A percentile compares a stretch with the other conserved stretches of the same genome.
These are phyloP conservation scores for Glossophaga mutica DNA, from an alignment of 2,797 vertebrate species.

Conservation along the genomic window DNA sequence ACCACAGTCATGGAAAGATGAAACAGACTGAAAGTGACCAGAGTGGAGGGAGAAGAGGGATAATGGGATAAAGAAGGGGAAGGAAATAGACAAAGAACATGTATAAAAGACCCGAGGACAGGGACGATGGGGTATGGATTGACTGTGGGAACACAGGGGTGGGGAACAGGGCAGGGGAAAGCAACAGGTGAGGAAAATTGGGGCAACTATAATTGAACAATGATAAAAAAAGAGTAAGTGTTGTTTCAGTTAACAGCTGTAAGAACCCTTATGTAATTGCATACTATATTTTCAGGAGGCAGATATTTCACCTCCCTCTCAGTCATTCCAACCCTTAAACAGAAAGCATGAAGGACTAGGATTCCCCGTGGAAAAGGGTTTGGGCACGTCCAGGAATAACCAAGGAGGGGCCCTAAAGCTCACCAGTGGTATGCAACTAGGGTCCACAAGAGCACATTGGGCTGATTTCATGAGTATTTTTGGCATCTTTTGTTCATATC, in stretches of 20 bases:
- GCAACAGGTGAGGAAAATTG: no score
- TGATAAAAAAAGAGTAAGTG: neutral
- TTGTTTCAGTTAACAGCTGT: neutral
- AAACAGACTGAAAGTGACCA: no score
- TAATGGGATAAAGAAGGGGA: no score
- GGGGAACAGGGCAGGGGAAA: no score
- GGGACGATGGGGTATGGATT: no score
- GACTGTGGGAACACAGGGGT: no score
- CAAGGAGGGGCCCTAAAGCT: neutral
- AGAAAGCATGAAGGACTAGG: neutral
- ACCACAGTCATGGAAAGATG: no score
- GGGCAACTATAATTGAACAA: no score
- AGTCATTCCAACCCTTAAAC: neutral
- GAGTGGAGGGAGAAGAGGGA: no score
- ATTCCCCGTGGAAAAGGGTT: neutral
- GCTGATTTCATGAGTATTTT: neutral
- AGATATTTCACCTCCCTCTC: neutral
- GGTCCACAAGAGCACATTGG: neutral
- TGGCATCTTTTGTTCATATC: neutral
- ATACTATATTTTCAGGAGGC: neutral
- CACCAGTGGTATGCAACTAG: neutral
- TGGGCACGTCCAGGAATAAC: neutral
- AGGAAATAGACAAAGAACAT: no score
- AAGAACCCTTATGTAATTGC: neutral
- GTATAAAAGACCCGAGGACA: no score